Conservation (phyloP, 2,888 invertebrate genomes). For the Tortrix viridana region DNA sequence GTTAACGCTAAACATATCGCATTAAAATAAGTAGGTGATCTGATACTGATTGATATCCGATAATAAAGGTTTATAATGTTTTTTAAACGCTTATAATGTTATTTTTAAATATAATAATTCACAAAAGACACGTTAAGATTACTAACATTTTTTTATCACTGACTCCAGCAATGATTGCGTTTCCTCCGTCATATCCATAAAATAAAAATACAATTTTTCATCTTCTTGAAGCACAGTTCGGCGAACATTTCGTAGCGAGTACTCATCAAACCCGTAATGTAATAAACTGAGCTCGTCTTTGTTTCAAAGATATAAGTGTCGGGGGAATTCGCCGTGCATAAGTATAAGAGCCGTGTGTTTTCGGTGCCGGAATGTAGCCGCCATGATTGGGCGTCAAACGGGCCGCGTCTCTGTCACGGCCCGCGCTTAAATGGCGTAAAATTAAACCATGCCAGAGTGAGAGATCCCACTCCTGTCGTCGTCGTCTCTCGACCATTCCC, state of each 20-base stretch:
- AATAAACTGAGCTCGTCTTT: constrained; percentile 33
- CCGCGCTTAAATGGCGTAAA: constrained; percentile 58
- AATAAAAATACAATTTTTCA: constrained; percentile 24
- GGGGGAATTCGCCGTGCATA: constrained; percentile 27
- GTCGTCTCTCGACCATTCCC: constrained; percentile 4
- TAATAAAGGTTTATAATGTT: too few relatives aligned
- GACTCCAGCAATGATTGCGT: constrained; percentile 14
- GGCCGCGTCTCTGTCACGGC: constrained; percentile 43
- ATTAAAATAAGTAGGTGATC: too few relatives aligned
- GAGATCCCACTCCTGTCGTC: constrained; percentile 49
- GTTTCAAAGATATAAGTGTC: constrained; percentile 33
- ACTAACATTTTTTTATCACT: too few relatives aligned
- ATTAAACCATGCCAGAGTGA: constrained; percentile 57
- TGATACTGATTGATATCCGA: too few relatives aligned
- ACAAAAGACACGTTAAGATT: too few relatives aligned
- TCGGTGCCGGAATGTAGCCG: constrained; percentile 42
- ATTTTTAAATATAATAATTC: too few relatives aligned
- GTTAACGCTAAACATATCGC: too few relatives aligned
- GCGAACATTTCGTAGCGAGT: constrained; percentile 19
- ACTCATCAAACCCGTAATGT: constrained; percentile 29
- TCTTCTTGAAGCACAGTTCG: constrained; percentile 17
- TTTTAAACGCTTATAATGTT: too few relatives aligned
- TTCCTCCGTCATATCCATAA: constrained; percentile 17
- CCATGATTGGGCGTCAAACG: constrained; percentile 58
- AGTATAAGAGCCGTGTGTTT: constrained; percentile 27